phyloP scores from a whole-genome alignment of 2,113 vertebrate genomes.

The Hyperoodon ampullatus region DNA sequence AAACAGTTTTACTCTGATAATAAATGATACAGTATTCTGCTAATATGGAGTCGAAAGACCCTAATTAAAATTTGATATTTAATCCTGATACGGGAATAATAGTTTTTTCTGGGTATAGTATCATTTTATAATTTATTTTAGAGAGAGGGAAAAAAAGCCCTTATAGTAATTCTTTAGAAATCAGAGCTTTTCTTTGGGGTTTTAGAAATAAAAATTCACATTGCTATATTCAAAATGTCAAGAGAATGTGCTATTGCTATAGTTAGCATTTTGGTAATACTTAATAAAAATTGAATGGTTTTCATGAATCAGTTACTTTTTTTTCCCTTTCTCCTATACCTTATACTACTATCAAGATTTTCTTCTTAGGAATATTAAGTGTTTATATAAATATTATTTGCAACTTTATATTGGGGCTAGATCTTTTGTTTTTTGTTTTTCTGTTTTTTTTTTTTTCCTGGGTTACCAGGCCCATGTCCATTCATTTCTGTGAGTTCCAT shows the following conservation, averaged over 20 bases:
- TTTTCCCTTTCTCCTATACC: background rate
- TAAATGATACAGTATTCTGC: background rate
- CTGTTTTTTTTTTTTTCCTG: background rate
- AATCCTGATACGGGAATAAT: conserved; percentile 10
- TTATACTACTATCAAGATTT: background rate
- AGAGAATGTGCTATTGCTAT: background rate
- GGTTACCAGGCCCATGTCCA: background rate
- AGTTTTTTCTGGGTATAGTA: background rate
- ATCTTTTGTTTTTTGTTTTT: background rate
- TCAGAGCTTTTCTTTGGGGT: background rate
- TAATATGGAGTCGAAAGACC: background rate
- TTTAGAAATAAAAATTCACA: conserved; percentile 38
- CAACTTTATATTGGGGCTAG: background rate
- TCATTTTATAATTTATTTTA: conserved; percentile 46
- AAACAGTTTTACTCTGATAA: background rate
- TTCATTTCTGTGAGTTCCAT: background rate
- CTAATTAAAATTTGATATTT: conserved; percentile 14
- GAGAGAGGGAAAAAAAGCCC: background rate
- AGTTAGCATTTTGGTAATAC: conserved; percentile 32
- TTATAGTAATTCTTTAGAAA: conserved; percentile 35
- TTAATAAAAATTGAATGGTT: background rate
- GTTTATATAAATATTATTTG: conserved; percentile 17
- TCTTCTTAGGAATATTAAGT: conserved; percentile 18
- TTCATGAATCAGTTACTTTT: background rate
- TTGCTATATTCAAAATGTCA: background rate